A percentile compares a stretch with the other conserved stretches of the same genome.
These are phyloP conservation scores for Aviceda subcristata DNA, from an alignment of 2,113 vertebrate genomes.

Conservation along the genomic window DNA sequence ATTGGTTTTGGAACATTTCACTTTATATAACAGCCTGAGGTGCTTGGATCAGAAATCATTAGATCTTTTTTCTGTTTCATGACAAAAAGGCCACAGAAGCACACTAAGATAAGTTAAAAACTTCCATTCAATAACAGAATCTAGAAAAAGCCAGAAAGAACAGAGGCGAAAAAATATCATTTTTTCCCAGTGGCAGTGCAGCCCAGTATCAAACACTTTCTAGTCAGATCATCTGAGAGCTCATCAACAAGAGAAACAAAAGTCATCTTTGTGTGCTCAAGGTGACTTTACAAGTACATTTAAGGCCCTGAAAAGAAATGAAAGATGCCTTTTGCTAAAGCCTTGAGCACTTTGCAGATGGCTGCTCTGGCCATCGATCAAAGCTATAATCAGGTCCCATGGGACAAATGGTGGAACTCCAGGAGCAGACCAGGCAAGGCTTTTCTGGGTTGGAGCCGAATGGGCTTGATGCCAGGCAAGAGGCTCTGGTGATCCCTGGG, in stretches of 20 bases:
- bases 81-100: not conserved
- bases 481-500: fast-evolving
- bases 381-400: not conserved
- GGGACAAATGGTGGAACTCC: not conserved
- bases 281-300: not conserved
- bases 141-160: not conserved
- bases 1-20: not conserved
- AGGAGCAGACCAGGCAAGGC: not conserved
- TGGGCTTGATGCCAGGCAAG: not conserved
- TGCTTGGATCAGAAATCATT: not conserved
- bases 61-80: not conserved
- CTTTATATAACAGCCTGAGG: not conserved
- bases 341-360: constrained; percentile 8
- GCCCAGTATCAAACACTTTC: not conserved
- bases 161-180: not conserved
- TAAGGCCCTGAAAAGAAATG: not conserved
- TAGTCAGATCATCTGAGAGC: not conserved
- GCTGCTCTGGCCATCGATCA: constrained; percentile 2
- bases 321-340: constrained; percentile 4
- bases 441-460: not conserved
- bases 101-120: not conserved
- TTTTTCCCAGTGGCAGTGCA: not conserved
- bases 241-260: not conserved
- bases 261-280: not conserved
- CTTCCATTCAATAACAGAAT: not conserved